These are phyloP conservation scores for Mesembrinibis cayennensis DNA, from an alignment of 2,113 vertebrate genomes.

Conservation along the genomic window DNA sequence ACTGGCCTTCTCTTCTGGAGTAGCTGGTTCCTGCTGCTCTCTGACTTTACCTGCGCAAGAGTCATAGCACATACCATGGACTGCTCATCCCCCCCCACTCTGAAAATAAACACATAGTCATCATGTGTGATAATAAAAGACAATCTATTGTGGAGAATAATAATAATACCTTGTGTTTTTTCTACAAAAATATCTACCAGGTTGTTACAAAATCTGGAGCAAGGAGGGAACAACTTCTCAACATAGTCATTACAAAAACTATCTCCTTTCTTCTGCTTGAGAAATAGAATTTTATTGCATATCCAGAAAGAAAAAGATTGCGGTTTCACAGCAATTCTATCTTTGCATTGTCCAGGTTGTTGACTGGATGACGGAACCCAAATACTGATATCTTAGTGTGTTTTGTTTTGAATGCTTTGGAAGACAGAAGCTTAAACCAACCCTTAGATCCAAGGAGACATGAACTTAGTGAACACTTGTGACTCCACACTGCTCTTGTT, in stretches of 20 bases:
- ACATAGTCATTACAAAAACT: not conserved
- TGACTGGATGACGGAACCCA: not conserved
- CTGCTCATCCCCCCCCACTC: fast-evolving
- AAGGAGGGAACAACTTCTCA: not conserved
- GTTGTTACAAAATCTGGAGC: not conserved
- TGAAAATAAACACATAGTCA: not conserved
- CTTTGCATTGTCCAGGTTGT: not conserved
- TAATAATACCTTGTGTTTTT: not conserved
- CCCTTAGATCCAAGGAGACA: not conserved
- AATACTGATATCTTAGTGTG: not conserved
- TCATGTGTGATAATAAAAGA: not conserved
- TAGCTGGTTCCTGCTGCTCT: not conserved
- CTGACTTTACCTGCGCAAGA: not conserved
- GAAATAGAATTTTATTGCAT: not conserved
- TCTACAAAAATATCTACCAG: not conserved
- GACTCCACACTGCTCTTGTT: not conserved
- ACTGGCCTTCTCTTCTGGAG: not conserved
- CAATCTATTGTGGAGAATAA: not conserved
- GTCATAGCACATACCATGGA: fast-evolving
- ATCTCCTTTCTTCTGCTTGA: not conserved
- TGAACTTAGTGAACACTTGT: not conserved
- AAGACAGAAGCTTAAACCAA: not conserved
- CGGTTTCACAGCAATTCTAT: not conserved
- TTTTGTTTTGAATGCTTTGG: not conserved
- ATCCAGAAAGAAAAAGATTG: not conserved